Evolutionary conservation across 2,888 invertebrate genomes (phyloP), one percentile per base, ranked within the genome.

Genomic region (Hirtodrosophila trivittata): DNA sequence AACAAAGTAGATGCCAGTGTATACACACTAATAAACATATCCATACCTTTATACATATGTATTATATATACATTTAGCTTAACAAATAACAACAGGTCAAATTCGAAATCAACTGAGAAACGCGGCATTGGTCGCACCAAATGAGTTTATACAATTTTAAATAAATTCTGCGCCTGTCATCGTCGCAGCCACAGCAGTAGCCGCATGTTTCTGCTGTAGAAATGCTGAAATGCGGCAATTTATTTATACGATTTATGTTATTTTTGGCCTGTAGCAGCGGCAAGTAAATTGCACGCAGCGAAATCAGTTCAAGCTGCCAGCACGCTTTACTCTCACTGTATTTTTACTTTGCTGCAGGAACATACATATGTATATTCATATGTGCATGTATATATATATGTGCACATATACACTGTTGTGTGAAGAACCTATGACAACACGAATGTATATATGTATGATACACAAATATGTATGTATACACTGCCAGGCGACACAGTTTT

Each of bases 181-280:
- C 56, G 69, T 49, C 75, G 57, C 67, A 72, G 60, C 46, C 57
- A 64, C 52, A 75, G 39, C 64, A 47, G 69, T 28, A 1, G 28
- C 9, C 5, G n/a, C 28, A 28, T 18, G 41, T 13, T 42, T 38
- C 35, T 37, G 47, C 18, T 32, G 35, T 71, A 58, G 43, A 58
- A 65, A 75, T 75, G 76, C 38, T 75, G 76, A 71, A 70, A 71
- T 71, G 71, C 47, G 66, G 76, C 59, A 56, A 71, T 71, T 75
- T 71, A 71, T 71, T 71, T 71, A 71, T 71, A 71, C 66, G 49
- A 47, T 58, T 76, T 56, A 55, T 71, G 54, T 71, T 71, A 71
- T 71, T 71, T 71, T 71, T 75, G 76, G 71, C 54, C 52, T 37
- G 35, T 25, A 41, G 67, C 68, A 43, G 57, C 35, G 51, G 63